Percentiles rank a stretch among this genome's conserved stretches.
Conservation (phyloP, 1,140 invertebrate species). For the Drosophila mojavensis region DNA sequence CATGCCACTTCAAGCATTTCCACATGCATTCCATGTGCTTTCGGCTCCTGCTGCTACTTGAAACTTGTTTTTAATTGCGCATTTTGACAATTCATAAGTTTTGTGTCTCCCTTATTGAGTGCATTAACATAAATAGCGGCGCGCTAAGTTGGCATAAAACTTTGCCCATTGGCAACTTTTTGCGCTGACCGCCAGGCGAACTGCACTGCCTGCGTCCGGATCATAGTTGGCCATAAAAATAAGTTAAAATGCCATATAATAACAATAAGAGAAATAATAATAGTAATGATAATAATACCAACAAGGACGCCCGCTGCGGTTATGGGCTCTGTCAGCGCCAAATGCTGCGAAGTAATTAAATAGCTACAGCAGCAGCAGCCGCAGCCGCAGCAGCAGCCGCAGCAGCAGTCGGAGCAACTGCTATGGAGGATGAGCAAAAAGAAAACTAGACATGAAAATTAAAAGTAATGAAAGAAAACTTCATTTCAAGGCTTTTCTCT, state of each 20-base stretch:
- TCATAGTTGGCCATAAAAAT: slow-evolving; percentile 56
- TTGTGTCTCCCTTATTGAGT: slow-evolving; percentile 1
- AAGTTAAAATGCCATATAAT: slow-evolving; percentile 67
- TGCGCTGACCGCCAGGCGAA: slow-evolving; percentile 11
- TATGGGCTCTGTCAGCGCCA: slow-evolving; percentile 15
- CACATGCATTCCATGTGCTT: neutral
- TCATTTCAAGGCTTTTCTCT: slow-evolving; percentile 1
- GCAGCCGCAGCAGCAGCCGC: slow-evolving; percentile 15
- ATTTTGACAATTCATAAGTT: slow-evolving; percentile 8
- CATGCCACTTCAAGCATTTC: too few species aligned
- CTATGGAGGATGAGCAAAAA: slow-evolving; percentile 32
- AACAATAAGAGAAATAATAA: slow-evolving; percentile 53
- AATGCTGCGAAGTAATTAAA: slow-evolving; percentile 69
- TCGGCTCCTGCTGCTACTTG: too few species aligned
- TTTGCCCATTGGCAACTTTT: slow-evolving; percentile 15
- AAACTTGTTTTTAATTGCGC: neutral
- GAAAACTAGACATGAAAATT: slow-evolving; percentile 51
- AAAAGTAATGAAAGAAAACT: slow-evolving; percentile 55
- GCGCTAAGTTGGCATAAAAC: slow-evolving; percentile 6
- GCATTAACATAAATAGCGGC: slow-evolving; percentile 8
- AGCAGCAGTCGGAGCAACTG: slow-evolving; percentile 17
- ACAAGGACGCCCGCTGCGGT: slow-evolving; percentile 47
- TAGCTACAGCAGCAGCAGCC: slow-evolving; percentile 43
- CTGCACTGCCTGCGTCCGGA: slow-evolving; percentile 31
- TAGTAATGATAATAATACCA: slow-evolving; percentile 65